Base-by-base conservation (phyloP, 2,888 invertebrate genomes). In the Melanargia galathea region DNA sequence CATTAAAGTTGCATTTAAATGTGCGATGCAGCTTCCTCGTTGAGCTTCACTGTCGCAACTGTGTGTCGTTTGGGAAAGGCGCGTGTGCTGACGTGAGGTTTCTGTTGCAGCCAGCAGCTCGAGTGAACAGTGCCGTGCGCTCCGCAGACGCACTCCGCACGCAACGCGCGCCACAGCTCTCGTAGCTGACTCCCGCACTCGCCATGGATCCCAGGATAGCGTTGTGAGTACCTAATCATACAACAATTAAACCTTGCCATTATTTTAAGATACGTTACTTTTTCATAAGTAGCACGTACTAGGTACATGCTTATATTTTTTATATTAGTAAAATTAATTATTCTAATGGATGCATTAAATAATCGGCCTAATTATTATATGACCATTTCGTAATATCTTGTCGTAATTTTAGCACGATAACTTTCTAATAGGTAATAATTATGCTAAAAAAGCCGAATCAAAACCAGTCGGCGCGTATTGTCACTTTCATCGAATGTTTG, bases 1-100 rank as follows among this genome's bases (percentile, higher is more conserved):
- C 90, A 90, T 91, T 91, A 90, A 82, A 82, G 87, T 87, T 90
- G 90, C 90, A 89, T 88, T 86, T 86, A 84, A 85, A 86, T 83
- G 83, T 86, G 84, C 81, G 87, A 86, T 87, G 87, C 87, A 86
- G 89, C 90, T 89, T 90, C 90, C 90, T 88, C 81, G 84, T 89
- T 84, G 84, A 88, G 84, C 84, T 84, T 84, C 80, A 86, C 84
- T 90, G 89, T 90, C 86, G 90, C 88, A 90, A 90, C 83, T 81
- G 78, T 81, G 86, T 83, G 77, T 85, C 81, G 84, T 79, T 83
- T 86, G 89, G 86, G 87, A 89, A 88, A 88, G 89, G 89, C 86
- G 87, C 86, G 84, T 81, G 86, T 83, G 87, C 77, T 88, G 85
- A 89, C 86, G 84, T 77, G 86, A 82, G 80, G 79, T 85, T 81